Evolutionary conservation across 2,113 vertebrate genomes (phyloP).

Genomic region (Otocyon megalotis): DNA sequence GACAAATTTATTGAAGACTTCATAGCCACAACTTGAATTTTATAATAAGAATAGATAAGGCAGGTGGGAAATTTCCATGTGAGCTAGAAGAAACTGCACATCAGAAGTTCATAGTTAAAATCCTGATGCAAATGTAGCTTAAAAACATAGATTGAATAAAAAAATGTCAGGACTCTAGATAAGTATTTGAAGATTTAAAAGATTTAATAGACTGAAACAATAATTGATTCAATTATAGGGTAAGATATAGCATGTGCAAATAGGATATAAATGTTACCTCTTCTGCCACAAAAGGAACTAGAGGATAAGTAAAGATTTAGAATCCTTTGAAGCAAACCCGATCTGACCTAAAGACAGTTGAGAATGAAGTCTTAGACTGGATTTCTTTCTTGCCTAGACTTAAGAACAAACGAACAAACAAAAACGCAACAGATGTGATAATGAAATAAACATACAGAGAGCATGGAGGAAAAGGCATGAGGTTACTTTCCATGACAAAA

Average conservation of each 20-base stretch:
- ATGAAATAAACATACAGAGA: not conserved
- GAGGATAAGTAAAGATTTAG: not conserved
- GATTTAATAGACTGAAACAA: not conserved
- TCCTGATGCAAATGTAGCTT: not conserved
- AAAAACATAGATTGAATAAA: not conserved
- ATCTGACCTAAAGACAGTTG: not conserved
- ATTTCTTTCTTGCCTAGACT: not conserved
- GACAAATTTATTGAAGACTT: not conserved
- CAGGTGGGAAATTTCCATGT: not conserved
- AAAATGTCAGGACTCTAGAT: not conserved
- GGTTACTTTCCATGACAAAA: not conserved
- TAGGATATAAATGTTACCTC: not conserved
- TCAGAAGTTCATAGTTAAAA: not conserved
- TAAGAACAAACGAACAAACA: not conserved
- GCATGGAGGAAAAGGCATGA: not conserved
- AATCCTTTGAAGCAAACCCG: not conserved
- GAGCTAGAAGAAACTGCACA: not conserved
- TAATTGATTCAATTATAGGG: not conserved
- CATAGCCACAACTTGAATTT: not conserved
- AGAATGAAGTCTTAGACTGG: not conserved
- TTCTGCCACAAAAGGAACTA: not conserved
- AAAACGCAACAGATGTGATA: not conserved
- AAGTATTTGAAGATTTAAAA: conserved; percentile 11
- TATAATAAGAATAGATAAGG: not conserved
- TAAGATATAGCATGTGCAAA: not conserved